phyloP scores from a whole-genome alignment of 2,797 vertebrate species.

The Cuniculus paca region DNA sequence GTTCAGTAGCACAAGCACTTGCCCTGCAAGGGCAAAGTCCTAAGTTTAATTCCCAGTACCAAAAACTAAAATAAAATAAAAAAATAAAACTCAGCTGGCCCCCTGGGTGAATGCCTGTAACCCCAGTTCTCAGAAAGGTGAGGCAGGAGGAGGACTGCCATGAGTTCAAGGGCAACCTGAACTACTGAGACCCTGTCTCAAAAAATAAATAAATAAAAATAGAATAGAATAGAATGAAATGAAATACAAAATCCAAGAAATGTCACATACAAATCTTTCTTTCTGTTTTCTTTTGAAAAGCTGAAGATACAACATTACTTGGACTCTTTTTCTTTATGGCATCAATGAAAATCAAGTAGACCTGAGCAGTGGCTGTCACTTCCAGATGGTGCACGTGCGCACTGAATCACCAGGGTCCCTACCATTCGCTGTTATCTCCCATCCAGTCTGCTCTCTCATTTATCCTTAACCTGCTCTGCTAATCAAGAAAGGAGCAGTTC shows the following conservation, averaged over 20 bases:
- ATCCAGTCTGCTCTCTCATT: not conserved
- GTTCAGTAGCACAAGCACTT: not conserved
- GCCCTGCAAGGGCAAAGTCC: not conserved
- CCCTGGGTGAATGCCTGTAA: not conserved
- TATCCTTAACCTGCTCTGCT: not conserved
- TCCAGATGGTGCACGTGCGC: no score
- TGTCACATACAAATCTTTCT: not conserved
- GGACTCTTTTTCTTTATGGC: not conserved
- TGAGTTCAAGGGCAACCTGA: not conserved
- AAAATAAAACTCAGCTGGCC: not conserved
- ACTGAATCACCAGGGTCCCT: not conserved
- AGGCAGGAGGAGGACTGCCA: not conserved
- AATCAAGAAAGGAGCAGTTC: not conserved
- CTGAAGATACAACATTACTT: not conserved
- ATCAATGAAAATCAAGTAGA: not conserved
- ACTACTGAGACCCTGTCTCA: no score
- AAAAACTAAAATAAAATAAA: not conserved
- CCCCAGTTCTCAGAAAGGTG: not conserved
- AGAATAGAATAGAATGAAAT: no score
- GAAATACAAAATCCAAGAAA: not conserved
- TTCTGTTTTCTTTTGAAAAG: constrained; percentile 27
- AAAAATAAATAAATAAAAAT: not conserved
- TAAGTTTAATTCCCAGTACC: not conserved
- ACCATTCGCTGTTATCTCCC: not conserved
- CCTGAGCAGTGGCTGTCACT: not conserved